Evolutionary conservation across 2,888 invertebrate genomes (phyloP), one percentile per base, ranked within the genome.

Genomic region (Sminthurides aquaticus): DNA sequence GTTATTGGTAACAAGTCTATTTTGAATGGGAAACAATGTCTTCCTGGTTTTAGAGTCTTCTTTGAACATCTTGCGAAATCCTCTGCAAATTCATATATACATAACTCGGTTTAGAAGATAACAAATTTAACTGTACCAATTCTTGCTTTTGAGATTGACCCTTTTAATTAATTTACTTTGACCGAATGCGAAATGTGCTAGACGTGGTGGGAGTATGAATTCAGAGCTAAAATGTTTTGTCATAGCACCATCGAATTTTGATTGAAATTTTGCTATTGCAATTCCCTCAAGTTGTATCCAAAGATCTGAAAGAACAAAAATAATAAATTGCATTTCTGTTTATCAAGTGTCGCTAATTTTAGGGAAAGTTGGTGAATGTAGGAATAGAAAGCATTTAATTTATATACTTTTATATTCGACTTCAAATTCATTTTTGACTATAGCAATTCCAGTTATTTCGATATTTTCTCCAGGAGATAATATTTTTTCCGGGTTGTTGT

Each of bases 11-110:
- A 27, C n/a, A 58, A 25, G 27, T 29, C 11, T 3, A 64, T 52
- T 1, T 54, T 11, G 34, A 64, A 64, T 3, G 64, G 64, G 28
- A 58, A 64, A n/a, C 22, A 28, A 28, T 64, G 63, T 20, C 8
- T 25, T 22, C 63, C 63, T 5, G 49, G 28, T 3, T 29, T 29
- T 3, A 62, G 56, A 3, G 2, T 28, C 24, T 18, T n/a, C 26
- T 34, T 56, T 18, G 5, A 5, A 22, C 52, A 43, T n/a, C n/a
- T n/a, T n/a, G n/a, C n/a, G n/a, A n/a, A n/a, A n/a, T n/a, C n/a
- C n/a, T n/a, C n/a, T n/a, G n/a, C n/a, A n/a, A n/a, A n/a, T n/a
- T n/a, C n/a, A n/a, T n/a, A n/a, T n/a, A n/a, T n/a, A n/a, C n/a
- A n/a, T n/a, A n/a, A n/a, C n/a, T n/a, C n/a, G n/a, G n/a, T n/a